phyloP scores from a whole-genome alignment of 2,888 invertebrate genomes.

The Eupsilia transversa region DNA sequence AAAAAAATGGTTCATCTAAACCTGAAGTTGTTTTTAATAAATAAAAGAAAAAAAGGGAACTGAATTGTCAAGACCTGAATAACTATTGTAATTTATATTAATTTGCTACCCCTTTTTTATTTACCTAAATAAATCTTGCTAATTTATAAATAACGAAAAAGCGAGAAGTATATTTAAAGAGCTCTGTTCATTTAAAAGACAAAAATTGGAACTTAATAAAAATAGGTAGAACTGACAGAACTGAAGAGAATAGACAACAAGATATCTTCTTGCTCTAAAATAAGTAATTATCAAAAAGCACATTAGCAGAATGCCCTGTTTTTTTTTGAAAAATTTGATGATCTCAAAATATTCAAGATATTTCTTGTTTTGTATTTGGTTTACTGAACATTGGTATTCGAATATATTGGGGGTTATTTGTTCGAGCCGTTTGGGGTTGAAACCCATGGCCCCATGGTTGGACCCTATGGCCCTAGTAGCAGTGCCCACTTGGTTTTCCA shows the following conservation, averaged over 20 bases:
- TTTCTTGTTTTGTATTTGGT: no score
- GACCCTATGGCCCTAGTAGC: no score
- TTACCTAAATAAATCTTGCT: neutral
- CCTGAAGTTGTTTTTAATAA: neutral
- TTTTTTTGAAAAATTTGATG: no score
- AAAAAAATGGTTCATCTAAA: neutral
- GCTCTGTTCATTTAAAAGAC: constrained; percentile 10
- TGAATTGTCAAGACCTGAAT: neutral
- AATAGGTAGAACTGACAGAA: constrained; percentile 22
- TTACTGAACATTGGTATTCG: no score
- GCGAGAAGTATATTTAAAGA: constrained; percentile 15
- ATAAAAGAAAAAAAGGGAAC: neutral
- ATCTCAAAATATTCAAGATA: neutral
- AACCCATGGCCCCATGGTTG: no score
- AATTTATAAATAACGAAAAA: constrained; percentile 9
- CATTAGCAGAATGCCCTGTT: neutral
- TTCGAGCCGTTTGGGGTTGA: no score
- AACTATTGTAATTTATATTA: neutral
- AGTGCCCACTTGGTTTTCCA: no score
- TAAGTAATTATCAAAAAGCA: neutral
- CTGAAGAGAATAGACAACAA: neutral
- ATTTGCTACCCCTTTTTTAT: no score
- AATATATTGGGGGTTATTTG: no score
- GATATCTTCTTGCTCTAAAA: neutral
- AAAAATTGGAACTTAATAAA: constrained; percentile 15